Base-by-base conservation (phyloP, 2,888 invertebrate species). In the Imbricaverruca yamaguchii region DNA sequence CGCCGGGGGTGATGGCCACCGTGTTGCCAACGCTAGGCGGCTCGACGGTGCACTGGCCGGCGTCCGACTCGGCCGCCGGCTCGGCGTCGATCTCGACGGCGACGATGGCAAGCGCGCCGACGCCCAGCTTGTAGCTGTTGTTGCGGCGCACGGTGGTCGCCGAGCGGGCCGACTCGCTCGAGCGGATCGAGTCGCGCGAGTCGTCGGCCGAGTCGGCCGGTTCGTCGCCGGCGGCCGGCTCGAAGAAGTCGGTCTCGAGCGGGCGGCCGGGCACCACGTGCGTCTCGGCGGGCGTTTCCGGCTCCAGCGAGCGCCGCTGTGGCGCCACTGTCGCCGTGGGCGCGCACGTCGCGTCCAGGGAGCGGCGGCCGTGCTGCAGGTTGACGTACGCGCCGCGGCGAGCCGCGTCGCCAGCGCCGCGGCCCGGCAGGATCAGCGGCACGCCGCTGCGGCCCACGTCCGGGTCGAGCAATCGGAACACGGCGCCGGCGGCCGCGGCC, bases 341-440 rank as follows among this genome's bases (percentile, higher is more conserved):
- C 25, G 67, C 67, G 25, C 11, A 6, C 10, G 67, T 0, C 13
- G 67, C 67, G 23, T 15, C 65, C 23, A 21, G n/a, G 65, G 39
- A n/a, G 57, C 56, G 56, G 56, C 18, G 10, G 56, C 55, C 56
- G 55, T 7, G 78, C 78, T 55, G 78, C 56, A 83, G 84, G 10
- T 83, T 83, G 23, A 83, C 83, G 69, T 84, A 84, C 39, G 83
- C 81, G 63, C 82, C 83, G 80, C 82, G 83, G 81, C 83, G 83
- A 25, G 83, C 83, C 61, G 80, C 55, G 21, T 67, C 80, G 25
- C 67, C 69, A 25, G 61, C 77, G 69, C 82, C 21, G 61, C 57
- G 11, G 18, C 56, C 57, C 0, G 57, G 56, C 55, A 10, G 56
- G n/a, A 57, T 56, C 21, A 57, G n/a, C 11, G 78, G 55, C 3